These are phyloP conservation scores for Cecidostiba fungosa DNA, from an alignment of 2,888 invertebrate species.

Conservation along the genomic window DNA sequence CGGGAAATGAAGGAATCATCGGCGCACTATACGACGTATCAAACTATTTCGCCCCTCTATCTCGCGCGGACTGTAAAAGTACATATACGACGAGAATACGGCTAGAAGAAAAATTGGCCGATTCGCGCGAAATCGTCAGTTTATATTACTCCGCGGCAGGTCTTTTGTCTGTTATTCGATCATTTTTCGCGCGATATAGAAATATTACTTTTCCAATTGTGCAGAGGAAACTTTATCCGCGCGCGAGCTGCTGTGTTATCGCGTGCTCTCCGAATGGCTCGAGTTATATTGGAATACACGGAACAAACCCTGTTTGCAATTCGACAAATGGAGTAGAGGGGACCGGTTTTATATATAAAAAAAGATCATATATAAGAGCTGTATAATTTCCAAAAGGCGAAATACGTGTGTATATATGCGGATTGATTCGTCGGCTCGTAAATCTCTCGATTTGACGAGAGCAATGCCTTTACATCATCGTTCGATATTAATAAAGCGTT, in stretches of 20 bases:
- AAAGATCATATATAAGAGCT: no score
- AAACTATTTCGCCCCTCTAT: constrained; percentile 20
- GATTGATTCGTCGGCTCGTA: not conserved
- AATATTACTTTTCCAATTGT: constrained; percentile 29
- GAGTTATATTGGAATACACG: not conserved
- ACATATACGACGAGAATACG: constrained; percentile 27
- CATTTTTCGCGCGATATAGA: constrained; percentile 34
- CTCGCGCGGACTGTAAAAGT: constrained; percentile 1
- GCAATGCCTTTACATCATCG: not conserved
- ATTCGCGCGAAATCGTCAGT: constrained; percentile 12
- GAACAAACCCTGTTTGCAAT: no score
- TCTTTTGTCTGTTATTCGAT: constrained; percentile 47
- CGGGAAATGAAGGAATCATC: not conserved
- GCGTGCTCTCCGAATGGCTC: not conserved
- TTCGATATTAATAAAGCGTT: constrained; percentile 18
- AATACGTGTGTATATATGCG: no score
- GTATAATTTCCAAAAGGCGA: no score
- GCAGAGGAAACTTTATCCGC: not conserved
- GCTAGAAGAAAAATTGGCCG: constrained; percentile 40
- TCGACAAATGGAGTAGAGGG: no score
- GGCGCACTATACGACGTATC: not conserved
- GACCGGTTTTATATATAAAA: no score
- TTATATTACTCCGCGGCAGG: not conserved
- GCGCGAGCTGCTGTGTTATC: not conserved
- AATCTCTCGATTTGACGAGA: not conserved